Evolutionary conservation across 1,140 invertebrate genomes (phyloP), one percentile per base, ranked within the genome.

Genomic region (Aleiodes sp.): DNA sequence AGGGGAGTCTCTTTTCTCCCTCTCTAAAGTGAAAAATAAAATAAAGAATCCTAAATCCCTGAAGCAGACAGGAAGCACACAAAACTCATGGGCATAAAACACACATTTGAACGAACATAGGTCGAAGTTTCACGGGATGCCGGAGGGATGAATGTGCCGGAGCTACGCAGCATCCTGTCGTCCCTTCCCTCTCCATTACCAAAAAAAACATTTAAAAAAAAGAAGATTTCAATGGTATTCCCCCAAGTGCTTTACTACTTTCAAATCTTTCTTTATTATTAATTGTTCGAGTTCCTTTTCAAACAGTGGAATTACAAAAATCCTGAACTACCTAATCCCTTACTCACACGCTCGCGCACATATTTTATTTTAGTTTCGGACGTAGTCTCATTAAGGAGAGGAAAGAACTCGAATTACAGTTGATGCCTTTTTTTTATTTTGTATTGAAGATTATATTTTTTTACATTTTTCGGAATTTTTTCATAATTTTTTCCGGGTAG

Each of bases 281-380:
- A 82, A 84, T 84, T 84, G 81, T 85, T 82, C 78, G 75, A 76
- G 79, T 80, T 81, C 76, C 80, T 80, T 76, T 73, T 76, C 76
- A 78, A 83, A 81, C 78, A 80, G 72, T 76, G 71, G 77, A 73
- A 81, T 82, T 80, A 80, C 19, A 31, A 46, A 83, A 83, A 82
- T 78, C 75, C 71, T 66, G 72, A 21, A 59, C 35, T 12, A 6
- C 24, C 39, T 43, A 64, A 43, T 64, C 39, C 37, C 19, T 14
- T 12, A 39, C 21, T 64, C 39, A 28, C 37, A 64, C 62, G 62
- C 62, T 64, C 16, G 8, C 39, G 26, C 62, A 64, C 62, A 14
- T 61, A 16, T 61, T 61, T 33, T 29, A 14, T 33, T 33, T 29
- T 60, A 14, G 24, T 61, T 61, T 61, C 29, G 7, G 4, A 16